phyloP scores from a whole-genome alignment of 2,113 vertebrate species.

The Hippoglossus stenolepis region DNA sequence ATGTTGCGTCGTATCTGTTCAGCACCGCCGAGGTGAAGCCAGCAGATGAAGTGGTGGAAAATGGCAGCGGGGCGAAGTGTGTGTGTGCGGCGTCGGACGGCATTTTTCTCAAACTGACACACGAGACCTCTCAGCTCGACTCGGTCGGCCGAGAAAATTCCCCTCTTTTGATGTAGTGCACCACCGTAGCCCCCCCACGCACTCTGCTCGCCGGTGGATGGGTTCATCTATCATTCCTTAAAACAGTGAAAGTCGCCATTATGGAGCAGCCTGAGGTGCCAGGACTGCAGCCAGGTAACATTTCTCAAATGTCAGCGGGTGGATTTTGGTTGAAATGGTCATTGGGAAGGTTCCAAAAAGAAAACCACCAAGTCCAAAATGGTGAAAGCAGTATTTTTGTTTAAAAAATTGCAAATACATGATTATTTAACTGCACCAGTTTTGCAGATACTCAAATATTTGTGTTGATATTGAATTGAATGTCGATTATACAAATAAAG shows the following conservation, averaged over 20 bases:
- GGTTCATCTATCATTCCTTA: constrained; percentile 56
- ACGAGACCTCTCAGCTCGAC: constrained; percentile 31
- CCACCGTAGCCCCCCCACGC: neutral
- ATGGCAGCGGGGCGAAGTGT: constrained; percentile 26
- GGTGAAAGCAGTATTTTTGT: neutral
- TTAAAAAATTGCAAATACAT: too few relatives aligned
- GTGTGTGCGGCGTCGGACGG: neutral
- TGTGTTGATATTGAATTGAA: neutral
- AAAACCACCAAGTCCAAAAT: neutral
- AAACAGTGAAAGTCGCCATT: constrained; percentile 32
- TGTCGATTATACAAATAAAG: too few relatives aligned
- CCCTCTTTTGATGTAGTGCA: constrained; percentile 50
- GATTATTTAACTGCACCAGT: too few relatives aligned
- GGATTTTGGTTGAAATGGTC: constrained; percentile 6
- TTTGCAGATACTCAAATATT: neutral
- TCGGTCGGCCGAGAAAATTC: constrained; percentile 17
- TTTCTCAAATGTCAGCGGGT: constrained; percentile 21
- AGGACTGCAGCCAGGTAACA: constrained; percentile 21
- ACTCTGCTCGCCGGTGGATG: constrained; percentile 8
- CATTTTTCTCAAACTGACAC: constrained; percentile 47
- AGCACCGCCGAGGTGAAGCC: neutral
- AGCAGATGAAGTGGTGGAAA: constrained; percentile 11
- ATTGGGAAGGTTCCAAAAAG: neutral
- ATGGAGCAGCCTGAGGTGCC: constrained; percentile 30
- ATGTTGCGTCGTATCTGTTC: neutral